Conservation (phyloP, 1,140 invertebrate species). For the Nixonia krombeini region DNA sequence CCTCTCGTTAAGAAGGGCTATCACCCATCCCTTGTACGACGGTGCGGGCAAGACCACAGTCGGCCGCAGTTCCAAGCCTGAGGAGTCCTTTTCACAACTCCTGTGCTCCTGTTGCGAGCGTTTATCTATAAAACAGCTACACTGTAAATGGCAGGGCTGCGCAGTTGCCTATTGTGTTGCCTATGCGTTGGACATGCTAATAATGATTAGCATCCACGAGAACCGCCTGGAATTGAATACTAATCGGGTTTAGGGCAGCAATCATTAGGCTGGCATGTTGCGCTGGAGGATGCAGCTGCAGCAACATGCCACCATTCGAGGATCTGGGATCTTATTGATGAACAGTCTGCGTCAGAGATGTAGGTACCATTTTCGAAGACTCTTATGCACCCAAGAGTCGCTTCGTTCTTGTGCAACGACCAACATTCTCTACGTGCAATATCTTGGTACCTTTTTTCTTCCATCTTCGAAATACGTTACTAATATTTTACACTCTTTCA, state of each 20-base stretch:
- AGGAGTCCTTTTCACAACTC: conserved; percentile 30
- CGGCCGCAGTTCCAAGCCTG: conserved; percentile 4
- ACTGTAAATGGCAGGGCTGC: conserved; percentile 20
- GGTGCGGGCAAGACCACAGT: too few species aligned
- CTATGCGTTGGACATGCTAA: conserved; percentile 24
- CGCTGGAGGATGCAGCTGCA: conserved; percentile 27
- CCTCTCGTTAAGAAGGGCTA: conserved; percentile 36
- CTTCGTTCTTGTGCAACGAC: too few species aligned
- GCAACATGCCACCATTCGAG: conserved; percentile 32
- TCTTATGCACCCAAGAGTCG: too few species aligned
- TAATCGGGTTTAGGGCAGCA: conserved; percentile 63
- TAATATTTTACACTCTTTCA: too few species aligned
- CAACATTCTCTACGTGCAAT: too few species aligned
- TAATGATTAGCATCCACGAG: conserved; percentile 29
- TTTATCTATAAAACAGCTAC: conserved; percentile 62
- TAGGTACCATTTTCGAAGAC: not conserved
- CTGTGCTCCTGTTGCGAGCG: conserved; percentile 60
- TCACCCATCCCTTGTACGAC: conserved; percentile 14
- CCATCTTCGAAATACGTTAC: too few species aligned
- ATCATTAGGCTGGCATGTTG: conserved; percentile 60
- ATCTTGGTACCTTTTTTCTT: too few species aligned
- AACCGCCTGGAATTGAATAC: conserved; percentile 52
- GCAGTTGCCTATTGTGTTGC: conserved; percentile 19
- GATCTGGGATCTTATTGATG: conserved; percentile 24
- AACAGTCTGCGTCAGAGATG: conserved; percentile 6